Base-by-base conservation (phyloP, 37 sponge, comb jelly and placozoan genomes). In the Ephydatia muelleri region DNA sequence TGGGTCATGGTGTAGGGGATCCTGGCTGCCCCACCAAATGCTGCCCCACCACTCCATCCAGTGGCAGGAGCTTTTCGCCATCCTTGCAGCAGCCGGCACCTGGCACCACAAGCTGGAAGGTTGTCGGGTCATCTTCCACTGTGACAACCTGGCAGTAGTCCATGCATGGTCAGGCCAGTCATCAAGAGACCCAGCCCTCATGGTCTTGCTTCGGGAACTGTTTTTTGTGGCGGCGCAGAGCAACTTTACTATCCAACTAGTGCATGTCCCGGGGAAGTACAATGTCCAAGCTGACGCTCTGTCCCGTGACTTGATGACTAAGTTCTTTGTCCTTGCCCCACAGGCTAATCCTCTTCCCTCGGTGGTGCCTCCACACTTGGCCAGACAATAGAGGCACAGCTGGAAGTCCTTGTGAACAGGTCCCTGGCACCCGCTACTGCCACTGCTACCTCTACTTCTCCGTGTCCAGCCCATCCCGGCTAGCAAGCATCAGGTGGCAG, bases 271-370 rank as follows among this genome's bases (percentile, higher is more conserved):
- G 6, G 82, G 76, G 31, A 65, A 28, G 14, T 3, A n/a, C 47
- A 87, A 87, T 69, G 16, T 12, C 11, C 25, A 74, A 14, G 88
- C 88, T 40, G 88, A 87, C 37, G 81, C 87, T 23, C 80, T 86
- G 32, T 87, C 88, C 22, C 38, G 82, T 8, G 4, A 73, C 21
- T 39, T 81, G 36, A 34, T 79, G 6, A 39, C 16, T 14, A 29
- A 34, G n/a, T 85, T 85, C 37, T 43, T 70, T 65, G 38, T 43
- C n/a, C 85, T 85, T 34, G 79, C 48, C 49, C 85, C 78, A 5
- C 70, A 85, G 69, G 85, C 85, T 38, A 27, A 28, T 49, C 23
- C 27, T 5, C 6, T 36, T 6, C 88, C 82, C 29, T 68, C 79
- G 11, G 67, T 49, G 73, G 38, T 80, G 38, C 80, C 80, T 80